These are phyloP conservation scores for Sebastolobus alascanus DNA, from an alignment of 2,797 vertebrate genomes.

Conservation along the genomic window DNA sequence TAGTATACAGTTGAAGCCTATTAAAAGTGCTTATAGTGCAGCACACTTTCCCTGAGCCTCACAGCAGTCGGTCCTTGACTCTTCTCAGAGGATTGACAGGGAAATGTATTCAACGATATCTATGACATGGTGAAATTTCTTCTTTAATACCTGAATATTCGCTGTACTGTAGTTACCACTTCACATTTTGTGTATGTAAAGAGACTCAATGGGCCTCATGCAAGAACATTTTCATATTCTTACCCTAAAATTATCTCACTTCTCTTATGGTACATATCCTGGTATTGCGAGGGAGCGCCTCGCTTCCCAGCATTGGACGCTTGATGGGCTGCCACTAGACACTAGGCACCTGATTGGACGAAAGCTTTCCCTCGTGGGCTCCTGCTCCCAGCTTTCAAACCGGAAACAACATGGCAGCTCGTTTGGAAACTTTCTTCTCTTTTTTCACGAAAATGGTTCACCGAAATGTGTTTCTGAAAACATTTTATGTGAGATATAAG, in stretches of 20 bases:
- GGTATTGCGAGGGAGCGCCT: too few relatives aligned
- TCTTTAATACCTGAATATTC: neutral
- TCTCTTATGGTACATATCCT: neutral
- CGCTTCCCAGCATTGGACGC: too few relatives aligned
- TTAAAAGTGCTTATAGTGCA: conserved; percentile 17
- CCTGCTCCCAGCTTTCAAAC: too few relatives aligned
- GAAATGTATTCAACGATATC: neutral
- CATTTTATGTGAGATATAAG: too few relatives aligned
- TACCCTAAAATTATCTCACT: neutral
- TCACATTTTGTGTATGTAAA: neutral
- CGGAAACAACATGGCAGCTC: too few relatives aligned
- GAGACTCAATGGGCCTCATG: neutral
- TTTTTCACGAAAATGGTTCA: too few relatives aligned
- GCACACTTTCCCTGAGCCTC: neutral
- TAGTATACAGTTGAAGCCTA: conserved; percentile 4
- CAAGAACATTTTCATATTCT: neutral
- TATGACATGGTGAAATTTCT: neutral
- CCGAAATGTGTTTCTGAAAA: too few relatives aligned
- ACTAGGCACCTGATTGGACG: too few relatives aligned
- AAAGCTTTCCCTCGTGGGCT: too few relatives aligned
- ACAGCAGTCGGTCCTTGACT: neutral
- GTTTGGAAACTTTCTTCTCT: too few relatives aligned
- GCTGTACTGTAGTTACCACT: neutral
- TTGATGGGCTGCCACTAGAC: too few relatives aligned
- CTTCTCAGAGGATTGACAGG: neutral